Evolutionary conservation across 2,797 vertebrate species (phyloP).

Genomic region (Coccyzus lansbergi): DNA sequence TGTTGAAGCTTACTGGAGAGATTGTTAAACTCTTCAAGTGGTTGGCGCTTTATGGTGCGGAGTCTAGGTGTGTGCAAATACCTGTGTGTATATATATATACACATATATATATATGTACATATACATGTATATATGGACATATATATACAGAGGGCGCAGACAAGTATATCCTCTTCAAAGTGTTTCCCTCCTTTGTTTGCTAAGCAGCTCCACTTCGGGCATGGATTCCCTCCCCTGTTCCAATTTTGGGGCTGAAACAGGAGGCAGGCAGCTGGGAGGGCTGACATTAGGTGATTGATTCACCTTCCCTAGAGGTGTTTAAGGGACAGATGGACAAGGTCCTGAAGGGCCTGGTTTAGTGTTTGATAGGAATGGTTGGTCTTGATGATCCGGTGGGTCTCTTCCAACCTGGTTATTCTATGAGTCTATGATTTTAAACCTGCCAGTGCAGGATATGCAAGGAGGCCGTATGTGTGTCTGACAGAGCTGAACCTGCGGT

Average conservation of each 20-base stretch:
- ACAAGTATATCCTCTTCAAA: accelerated
- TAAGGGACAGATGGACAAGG: no score
- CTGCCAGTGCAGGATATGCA: neutral
- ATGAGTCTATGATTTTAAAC: no score
- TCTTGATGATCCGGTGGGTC: no score
- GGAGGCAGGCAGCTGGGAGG: neutral
- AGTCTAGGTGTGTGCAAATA: no score
- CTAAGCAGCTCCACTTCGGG: neutral
- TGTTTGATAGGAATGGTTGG: no score
- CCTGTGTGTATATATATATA: no score
- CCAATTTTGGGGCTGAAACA: neutral
- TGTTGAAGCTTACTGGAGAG: neutral
- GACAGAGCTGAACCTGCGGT: neutral
- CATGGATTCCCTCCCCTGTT: neutral
- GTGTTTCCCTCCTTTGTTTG: accelerated
- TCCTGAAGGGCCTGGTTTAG: no score
- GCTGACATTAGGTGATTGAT: no score
- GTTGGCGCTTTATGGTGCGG: neutral
- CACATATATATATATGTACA: no score
- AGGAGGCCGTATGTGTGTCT: neutral
- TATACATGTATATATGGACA: no score
- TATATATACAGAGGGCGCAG: accelerated
- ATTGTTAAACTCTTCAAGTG: neutral
- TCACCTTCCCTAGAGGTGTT: no score
- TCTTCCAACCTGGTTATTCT: no score